Evolutionary conservation across 2,888 invertebrate genomes (phyloP).

Genomic region (Polia nebulosa): DNA sequence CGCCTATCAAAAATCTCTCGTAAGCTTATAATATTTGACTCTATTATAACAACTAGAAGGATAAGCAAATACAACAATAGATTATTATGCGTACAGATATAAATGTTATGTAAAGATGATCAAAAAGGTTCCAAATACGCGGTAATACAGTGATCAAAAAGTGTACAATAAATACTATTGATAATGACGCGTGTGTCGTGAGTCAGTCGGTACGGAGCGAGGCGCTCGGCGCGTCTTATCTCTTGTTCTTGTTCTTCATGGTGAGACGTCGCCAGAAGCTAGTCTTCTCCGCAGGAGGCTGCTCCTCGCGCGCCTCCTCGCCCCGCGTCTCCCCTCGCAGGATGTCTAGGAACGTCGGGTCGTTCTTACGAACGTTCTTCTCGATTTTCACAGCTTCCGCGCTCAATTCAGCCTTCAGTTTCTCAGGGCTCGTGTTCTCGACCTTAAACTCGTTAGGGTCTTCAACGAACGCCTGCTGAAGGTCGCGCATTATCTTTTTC

Average conservation of each 20-base stretch:
- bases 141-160: slow-evolving; percentile 61
- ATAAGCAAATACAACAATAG: slow-evolving; percentile 62
- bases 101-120: slow-evolving; percentile 63
- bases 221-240: slow-evolving; percentile 86
- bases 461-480: slow-evolving; percentile 94
- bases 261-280: slow-evolving; percentile 93
- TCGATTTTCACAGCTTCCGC: slow-evolving; percentile 93
- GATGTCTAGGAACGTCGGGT: slow-evolving; percentile 93
- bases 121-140: slow-evolving; percentile 59
- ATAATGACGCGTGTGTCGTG: slow-evolving; percentile 41
- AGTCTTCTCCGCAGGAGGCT: slow-evolving; percentile 90
- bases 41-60: slow-evolving; percentile 65
- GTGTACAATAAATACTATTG: slow-evolving; percentile 64
- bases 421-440: slow-evolving; percentile 93
- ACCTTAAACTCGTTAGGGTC: slow-evolving; percentile 94
- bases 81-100: slow-evolving; percentile 63
- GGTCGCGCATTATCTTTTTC: slow-evolving; percentile 96
- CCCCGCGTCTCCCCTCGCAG: slow-evolving; percentile 91
- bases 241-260: slow-evolving; percentile 93
- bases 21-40: slow-evolving; percentile 64
- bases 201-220: slow-evolving; percentile 75
- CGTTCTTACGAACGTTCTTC: slow-evolving; percentile 89
- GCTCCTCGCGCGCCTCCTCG: slow-evolving; percentile 86
- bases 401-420: slow-evolving; percentile 93
- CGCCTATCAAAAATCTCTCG: slow-evolving; percentile 61